A percentile compares a stretch with the other conserved stretches of the same genome.
phyloP scores from a whole-genome alignment of 2,797 vertebrate species.

The Tokudaia tokunoshimensis region DNA sequence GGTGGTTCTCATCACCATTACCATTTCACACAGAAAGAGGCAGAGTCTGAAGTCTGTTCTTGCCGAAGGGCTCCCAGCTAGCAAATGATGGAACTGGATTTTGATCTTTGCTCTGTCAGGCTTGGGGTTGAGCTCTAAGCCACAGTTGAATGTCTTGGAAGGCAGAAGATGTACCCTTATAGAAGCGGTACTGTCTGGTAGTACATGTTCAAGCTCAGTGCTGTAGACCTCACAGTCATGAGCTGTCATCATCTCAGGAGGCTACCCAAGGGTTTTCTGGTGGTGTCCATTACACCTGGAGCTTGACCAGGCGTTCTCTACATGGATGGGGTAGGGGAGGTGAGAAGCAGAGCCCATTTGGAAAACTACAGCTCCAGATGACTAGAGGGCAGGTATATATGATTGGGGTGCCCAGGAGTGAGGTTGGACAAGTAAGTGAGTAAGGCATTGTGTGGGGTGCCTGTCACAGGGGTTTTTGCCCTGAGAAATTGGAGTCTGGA shows the following conservation, averaged over 20 bases:
- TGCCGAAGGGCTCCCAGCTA: background rate
- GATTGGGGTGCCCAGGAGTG: background rate
- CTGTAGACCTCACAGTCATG: background rate
- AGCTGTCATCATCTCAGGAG: background rate
- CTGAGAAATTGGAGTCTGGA: background rate
- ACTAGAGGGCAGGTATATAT: background rate
- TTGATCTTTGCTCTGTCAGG: slow-evolving; percentile 51
- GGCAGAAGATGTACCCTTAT: background rate
- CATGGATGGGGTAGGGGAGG: background rate
- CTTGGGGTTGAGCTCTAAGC: slow-evolving; percentile 32
- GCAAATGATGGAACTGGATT: slow-evolving; percentile 37
- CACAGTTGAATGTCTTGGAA: background rate
- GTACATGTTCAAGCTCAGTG: background rate
- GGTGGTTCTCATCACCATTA: background rate
- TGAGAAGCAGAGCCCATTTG: background rate
- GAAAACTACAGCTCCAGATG: background rate
- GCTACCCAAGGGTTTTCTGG: background rate
- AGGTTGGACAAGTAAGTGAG: background rate
- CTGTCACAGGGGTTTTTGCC: background rate
- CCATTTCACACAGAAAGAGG: background rate
- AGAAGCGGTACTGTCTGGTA: background rate
- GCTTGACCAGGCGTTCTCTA: background rate
- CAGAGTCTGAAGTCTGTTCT: background rate
- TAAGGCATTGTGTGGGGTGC: background rate
- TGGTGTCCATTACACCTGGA: background rate